These are phyloP conservation scores for Noctua janthe DNA, from an alignment of 2,888 invertebrate genomes.

Conservation along the genomic window DNA sequence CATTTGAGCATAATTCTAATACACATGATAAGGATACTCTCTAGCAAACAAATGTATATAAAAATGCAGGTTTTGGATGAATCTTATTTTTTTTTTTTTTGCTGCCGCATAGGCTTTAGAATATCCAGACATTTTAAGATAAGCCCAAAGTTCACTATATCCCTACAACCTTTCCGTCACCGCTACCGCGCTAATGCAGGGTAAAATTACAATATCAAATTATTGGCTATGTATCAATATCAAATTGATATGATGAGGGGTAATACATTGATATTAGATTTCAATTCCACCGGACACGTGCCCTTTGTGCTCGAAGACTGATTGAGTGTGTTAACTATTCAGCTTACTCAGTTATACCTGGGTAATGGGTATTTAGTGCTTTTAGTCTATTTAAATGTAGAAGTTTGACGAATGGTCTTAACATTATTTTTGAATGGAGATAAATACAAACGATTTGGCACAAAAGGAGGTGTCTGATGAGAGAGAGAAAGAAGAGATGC, in stretches of 20 bases:
- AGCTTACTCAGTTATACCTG: constrained; percentile 22
- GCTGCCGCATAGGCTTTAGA: neutral
- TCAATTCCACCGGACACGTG: constrained; percentile 50
- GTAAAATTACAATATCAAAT: constrained; percentile 70
- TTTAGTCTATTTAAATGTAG: constrained; percentile 6
- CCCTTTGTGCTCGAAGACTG: constrained; percentile 50
- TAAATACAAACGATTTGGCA: too few species aligned
- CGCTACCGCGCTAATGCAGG: constrained; percentile 60
- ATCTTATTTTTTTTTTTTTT: neutral
- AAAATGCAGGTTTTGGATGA: neutral
- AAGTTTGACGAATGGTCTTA: neutral
- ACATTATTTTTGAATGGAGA: neutral
- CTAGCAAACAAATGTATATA: neutral
- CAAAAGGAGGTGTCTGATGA: too few species aligned
- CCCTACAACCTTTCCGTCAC: constrained; percentile 41
- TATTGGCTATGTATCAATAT: constrained; percentile 65
- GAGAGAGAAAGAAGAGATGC: too few species aligned
- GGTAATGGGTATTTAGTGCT: constrained; percentile 20
- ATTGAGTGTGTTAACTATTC: constrained; percentile 33
- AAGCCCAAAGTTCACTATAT: neutral
- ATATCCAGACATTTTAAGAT: constrained; percentile 10
- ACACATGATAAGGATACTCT: neutral
- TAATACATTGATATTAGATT: constrained; percentile 60
- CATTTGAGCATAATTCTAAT: neutral
- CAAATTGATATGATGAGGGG: constrained; percentile 58